A percentile compares a stretch with the other conserved stretches of the same genome.
Evolutionary conservation across 1,140 invertebrate genomes (phyloP).

Genomic region (Drosophila chauvacae): DNA sequence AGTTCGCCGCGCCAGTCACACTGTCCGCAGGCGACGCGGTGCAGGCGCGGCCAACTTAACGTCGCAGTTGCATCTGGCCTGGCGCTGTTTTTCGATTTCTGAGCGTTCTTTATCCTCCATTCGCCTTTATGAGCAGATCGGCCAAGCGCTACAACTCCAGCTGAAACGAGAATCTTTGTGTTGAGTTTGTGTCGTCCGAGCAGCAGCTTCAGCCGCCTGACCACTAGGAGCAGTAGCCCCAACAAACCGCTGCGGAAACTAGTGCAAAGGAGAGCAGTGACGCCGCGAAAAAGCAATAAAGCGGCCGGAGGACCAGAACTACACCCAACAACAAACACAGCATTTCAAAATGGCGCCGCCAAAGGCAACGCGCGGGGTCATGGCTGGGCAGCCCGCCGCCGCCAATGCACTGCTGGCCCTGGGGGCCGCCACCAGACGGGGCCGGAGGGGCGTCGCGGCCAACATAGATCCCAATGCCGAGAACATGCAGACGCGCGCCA

Average conservation of each 20-base stretch:
- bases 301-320: conserved; percentile 25
- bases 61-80: neutral
- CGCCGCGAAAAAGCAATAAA: conserved; percentile 24
- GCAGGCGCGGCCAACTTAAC: too few species aligned
- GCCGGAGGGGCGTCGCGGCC: conserved; percentile 75
- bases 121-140: conserved; percentile 19
- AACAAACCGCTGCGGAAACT: too few species aligned
- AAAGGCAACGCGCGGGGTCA: conserved; percentile 64
- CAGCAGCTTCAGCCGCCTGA: conserved; percentile 1
- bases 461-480: conserved; percentile 70
- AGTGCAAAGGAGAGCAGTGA: conserved; percentile 23
- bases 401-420: conserved; percentile 54
- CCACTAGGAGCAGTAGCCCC: neutral
- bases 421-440: conserved; percentile 65
- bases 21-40: too few species aligned
- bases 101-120: conserved; percentile 24
- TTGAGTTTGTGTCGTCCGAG: conserved; percentile 35
- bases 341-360: conserved; percentile 82
- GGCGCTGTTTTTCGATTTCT: conserved; percentile 44
- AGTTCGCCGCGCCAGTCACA: too few species aligned
- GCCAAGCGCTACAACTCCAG: conserved; percentile 38
- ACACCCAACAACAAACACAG: conserved; percentile 13
- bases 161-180: conserved; percentile 3
- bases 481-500: conserved; percentile 73
- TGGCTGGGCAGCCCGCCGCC: conserved; percentile 46